Evolutionary conservation across 2,888 invertebrate species (phyloP).

Genomic region (Macrostomum cliftonense): DNA sequence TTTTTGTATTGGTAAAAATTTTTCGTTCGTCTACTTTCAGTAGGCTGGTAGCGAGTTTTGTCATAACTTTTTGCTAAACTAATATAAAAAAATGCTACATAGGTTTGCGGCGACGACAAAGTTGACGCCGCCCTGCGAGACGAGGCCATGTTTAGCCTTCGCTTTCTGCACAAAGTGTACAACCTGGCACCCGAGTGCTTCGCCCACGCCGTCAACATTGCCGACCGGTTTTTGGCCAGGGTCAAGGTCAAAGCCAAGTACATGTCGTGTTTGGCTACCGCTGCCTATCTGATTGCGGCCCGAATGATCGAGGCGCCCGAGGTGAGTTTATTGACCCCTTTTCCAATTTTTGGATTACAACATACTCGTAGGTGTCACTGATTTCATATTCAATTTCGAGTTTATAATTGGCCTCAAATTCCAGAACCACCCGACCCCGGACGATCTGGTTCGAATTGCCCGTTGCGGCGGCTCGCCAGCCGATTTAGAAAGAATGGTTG

Average conservation of each 20-base stretch:
- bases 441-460: conserved; percentile 20
- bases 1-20: too few relatives aligned
- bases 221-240: conserved; percentile 24
- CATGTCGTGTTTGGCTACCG: conserved; percentile 23
- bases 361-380: too few relatives aligned
- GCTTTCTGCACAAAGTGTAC: conserved; percentile 21
- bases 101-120: not conserved
- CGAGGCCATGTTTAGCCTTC: conserved; percentile 15
- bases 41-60: too few relatives aligned
- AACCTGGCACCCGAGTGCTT: conserved; percentile 21
- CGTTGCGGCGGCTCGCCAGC: conserved; percentile 23
- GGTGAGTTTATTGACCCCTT: too few relatives aligned
- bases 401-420: too few relatives aligned
- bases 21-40: too few relatives aligned
- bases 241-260: conserved; percentile 22
- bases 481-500: conserved; percentile 28
- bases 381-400: too few relatives aligned
- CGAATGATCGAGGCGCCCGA: conserved; percentile 11
- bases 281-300: conserved; percentile 24
- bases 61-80: too few relatives aligned
- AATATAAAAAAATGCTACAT: too few relatives aligned
- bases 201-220: conserved; percentile 20
- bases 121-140: conserved; percentile 1
- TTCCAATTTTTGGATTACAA: too few relatives aligned
- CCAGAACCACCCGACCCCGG: conserved; percentile 20